Conservation (phyloP, 2,113 vertebrate genomes). For the Barnardius zonarius region DNA sequence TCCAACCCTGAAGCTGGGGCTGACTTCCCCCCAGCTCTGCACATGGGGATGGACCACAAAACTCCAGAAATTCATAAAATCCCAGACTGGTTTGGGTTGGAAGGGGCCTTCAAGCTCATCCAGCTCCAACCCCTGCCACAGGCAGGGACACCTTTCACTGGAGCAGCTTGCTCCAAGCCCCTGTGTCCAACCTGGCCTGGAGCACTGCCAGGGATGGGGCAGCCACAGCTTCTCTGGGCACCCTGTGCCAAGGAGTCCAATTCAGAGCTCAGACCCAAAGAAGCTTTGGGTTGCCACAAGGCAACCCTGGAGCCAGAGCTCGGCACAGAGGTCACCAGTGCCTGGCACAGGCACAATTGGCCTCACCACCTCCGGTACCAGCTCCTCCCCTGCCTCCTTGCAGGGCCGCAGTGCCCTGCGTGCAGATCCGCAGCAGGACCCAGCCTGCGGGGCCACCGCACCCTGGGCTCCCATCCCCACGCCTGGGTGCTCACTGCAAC, state of each 20-base stretch:
- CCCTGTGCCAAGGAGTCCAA: not conserved
- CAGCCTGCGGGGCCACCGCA: too few relatives aligned
- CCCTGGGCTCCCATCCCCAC: fast-evolving
- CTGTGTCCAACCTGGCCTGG: not conserved
- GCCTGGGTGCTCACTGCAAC: not conserved
- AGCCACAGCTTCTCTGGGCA: not conserved
- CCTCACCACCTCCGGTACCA: not conserved
- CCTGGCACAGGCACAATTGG: fast-evolving
- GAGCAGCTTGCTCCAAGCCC: not conserved
- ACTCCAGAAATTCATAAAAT: not conserved
- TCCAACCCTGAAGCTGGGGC: not conserved
- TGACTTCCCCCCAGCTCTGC: not conserved
- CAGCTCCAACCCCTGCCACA: not conserved
- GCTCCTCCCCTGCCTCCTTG: not conserved
- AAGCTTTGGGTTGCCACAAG: not conserved
- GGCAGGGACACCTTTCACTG: not conserved
- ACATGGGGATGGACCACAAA: not conserved
- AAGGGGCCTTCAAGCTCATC: not conserved
- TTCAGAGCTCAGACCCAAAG: fast-evolving
- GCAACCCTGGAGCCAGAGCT: not conserved
- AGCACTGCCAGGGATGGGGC: too few relatives aligned
- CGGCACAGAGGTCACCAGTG: not conserved
- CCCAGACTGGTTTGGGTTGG: not conserved
- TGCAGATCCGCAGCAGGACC: not conserved
- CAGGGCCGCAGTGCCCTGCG: fast-evolving